These are phyloP conservation scores for Trididemnum clinides DNA, from an alignment of 23 tunicate species.

Conservation along the genomic window DNA sequence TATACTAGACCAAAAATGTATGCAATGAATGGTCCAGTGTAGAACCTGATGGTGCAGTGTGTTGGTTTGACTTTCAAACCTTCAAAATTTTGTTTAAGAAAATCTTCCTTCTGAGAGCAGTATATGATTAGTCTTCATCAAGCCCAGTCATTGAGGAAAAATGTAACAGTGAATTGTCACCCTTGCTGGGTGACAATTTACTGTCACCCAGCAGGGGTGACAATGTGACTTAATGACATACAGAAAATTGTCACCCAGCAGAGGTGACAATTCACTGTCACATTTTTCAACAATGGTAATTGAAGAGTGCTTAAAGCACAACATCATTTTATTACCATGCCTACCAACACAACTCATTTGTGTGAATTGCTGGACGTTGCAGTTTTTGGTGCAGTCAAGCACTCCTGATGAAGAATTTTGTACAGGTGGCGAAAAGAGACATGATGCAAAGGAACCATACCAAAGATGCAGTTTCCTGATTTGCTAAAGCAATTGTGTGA, in stretches of 20 bases:
- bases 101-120: not conserved
- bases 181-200: constrained; percentile 22
- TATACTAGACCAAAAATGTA: not conserved
- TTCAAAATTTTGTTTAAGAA: constrained; percentile 1
- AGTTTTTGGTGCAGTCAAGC: constrained; percentile 17
- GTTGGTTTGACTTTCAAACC: constrained; percentile 24
- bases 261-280: constrained; percentile 13
- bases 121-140: not conserved
- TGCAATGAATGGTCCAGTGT: constrained; percentile 4
- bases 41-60: constrained; percentile 11
- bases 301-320: not conserved
- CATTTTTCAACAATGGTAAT: constrained; percentile 26
- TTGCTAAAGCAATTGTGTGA: constrained; percentile 1
- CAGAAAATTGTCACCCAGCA: no score
- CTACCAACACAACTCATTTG: constrained; percentile 14
- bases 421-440: constrained; percentile 19
- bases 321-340: constrained; percentile 24
- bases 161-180: no score
- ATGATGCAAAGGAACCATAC: not conserved
- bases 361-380: constrained; percentile 31
- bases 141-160: not conserved
- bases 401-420: constrained; percentile 3
- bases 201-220: no score
- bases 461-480: not conserved
- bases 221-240: no score